Evolutionary conservation across 2,888 invertebrate genomes (phyloP), one percentile per base, ranked within the genome.

Genomic region (Campaea margaritaria): DNA sequence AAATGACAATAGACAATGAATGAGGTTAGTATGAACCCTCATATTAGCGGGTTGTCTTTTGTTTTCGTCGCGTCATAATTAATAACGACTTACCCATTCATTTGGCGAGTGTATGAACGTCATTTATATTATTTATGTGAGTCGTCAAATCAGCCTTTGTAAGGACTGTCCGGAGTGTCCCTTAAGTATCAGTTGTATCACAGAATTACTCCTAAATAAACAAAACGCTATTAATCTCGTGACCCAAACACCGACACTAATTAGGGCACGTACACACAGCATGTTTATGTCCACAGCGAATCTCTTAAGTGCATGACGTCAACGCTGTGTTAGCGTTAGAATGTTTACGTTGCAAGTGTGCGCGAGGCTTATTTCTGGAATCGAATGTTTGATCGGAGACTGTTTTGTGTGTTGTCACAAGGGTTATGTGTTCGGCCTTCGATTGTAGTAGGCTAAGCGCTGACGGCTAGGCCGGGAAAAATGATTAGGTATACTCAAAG

Each of bases 231-330:
- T 31, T 49, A 56, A 39, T 39, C 15, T 11, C 16, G 14, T 31
- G 39, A 8, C 31, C 34, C 46, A 31, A 50, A 39, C 56, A 57
- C 51, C 15, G 51, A 10, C 42, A 9, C 51, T 58, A 58, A 58
- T 58, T 58, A 58, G 58, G 58, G 36, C 50, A 14, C 42, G 58
- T 31, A 49, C 44, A 50, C 50, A 57, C 56, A n/a, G 50, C 50
- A 15, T 58, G 58, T 47, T 58, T 58, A 47, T 51, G 46, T 51
- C 58, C 47, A 41, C 50, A 12, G 36, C 42, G 51, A 58, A 51
- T 58, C 58, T 51, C 46, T 47, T 41, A 51, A 51, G 47, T 51
- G 58, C 51, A 16, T 58, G 51, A 58, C 51, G 58, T 58, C 58
- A 51, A 31, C 16, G 15, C 46, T 14, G 12, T 50, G 45, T 46